These are phyloP conservation scores for Spea bombifrons DNA, from an alignment of 2,113 vertebrate genomes.

Conservation along the genomic window DNA sequence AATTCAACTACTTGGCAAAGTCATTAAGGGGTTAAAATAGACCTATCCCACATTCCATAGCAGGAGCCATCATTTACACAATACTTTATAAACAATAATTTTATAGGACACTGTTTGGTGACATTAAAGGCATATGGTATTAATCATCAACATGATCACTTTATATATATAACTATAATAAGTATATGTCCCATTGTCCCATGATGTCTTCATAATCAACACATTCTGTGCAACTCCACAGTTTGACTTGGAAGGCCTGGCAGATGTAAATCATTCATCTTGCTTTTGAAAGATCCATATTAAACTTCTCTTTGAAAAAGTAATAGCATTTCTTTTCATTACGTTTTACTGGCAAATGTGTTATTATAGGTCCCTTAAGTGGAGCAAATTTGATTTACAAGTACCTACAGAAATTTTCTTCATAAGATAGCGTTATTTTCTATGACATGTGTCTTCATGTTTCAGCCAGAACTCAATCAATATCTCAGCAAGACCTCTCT, in stretches of 20 bases:
- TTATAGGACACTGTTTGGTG: no score
- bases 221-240: neutral
- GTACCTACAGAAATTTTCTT: constrained; percentile 43
- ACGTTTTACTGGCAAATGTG: constrained; percentile 50
- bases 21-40: no score
- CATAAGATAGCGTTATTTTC: constrained; percentile 49
- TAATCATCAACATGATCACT: no score
- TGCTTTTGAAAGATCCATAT: constrained; percentile 51
- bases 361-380: constrained; percentile 52
- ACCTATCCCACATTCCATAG: no score
- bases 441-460: constrained; percentile 45
- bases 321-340: constrained; percentile 51
- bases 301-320: constrained; percentile 56
- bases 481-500: constrained; percentile 40
- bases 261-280: constrained; percentile 48
- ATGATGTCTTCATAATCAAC: neutral
- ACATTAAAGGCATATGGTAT: no score
- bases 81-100: no score
- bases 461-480: constrained; percentile 49
- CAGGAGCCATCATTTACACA: no score
- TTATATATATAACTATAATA: no score
- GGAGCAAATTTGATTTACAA: constrained; percentile 54
- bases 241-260: constrained; percentile 46
- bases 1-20: no score
- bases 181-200: neutral